These are phyloP conservation scores for Lacerta viridis DNA, from an alignment of 2,797 vertebrate species.

Conservation along the genomic window DNA sequence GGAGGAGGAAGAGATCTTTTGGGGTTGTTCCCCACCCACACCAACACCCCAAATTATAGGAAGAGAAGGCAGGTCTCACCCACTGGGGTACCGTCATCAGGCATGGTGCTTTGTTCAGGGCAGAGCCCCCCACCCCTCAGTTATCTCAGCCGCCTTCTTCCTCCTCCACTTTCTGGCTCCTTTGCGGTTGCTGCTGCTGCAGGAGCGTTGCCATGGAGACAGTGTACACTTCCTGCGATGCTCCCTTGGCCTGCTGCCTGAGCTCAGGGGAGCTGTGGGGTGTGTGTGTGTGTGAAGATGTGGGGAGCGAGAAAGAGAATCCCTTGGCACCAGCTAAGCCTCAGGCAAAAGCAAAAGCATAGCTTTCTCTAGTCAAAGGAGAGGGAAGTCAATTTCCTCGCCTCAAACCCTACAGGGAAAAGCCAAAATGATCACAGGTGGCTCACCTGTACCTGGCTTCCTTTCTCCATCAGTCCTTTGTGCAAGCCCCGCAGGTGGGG, in stretches of 20 bases:
- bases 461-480: neutral
- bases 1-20: neutral
- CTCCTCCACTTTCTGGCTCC: neutral
- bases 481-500: neutral
- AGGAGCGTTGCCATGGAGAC: slow-evolving; percentile 50
- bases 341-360: neutral
- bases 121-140: accelerated
- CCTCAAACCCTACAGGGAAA: neutral
- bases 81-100: neutral
- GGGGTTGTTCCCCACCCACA: accelerated
- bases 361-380: neutral
- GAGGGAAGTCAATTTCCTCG: neutral
- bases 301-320: neutral
- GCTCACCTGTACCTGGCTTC: neutral
- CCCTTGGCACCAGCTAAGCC: neutral
- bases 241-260: neutral
- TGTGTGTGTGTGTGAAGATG: neutral
- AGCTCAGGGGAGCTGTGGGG: neutral
- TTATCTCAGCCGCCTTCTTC: neutral
- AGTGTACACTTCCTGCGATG: neutral
- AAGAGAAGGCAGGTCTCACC: slow-evolving; percentile 42
- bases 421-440: neutral
- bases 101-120: neutral
- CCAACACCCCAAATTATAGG: neutral
- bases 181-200: neutral